Evolutionary conservation across 1,140 invertebrate genomes (phyloP), one percentile per base, ranked within the genome.

Genomic region (Apis dorsata): DNA sequence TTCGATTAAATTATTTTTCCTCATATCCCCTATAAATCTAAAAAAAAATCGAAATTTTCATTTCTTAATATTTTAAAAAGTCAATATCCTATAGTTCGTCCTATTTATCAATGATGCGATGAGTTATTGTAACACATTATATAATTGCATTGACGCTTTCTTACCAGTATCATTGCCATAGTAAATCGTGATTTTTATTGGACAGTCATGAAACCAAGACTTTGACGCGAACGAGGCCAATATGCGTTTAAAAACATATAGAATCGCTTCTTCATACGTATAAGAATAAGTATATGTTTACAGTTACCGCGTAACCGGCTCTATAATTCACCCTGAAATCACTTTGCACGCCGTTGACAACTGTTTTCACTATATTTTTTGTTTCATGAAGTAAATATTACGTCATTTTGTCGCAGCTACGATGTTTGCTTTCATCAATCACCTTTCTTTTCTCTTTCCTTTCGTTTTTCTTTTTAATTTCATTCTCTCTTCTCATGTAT

Each of bases 341-440:
- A 73, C 71, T 73, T 73, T 44, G 55, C 71, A 24, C 55, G 8
- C 55, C 28, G 28, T 73, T 73, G 71, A 73, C 55, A 73, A 59
- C 71, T 73, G 24, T 44, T 73, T 73, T 59, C 53, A 73, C 59
- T 73, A 73, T 57, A 59, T 44, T 73, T 73, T 73, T 53, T 28
- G 44, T 34, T n/a, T 73, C 55, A n/a, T 28, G 24, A 55, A 17
- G 53, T 44, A 21, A 44, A 59, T 53, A 72, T 24, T 21, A 15
- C 2, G 24, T 59, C 19, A 59, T 34, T 11, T 15, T 34, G 24
- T 21, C 19, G 71, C 55, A 19, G 11, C 24, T 15, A 28, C 15
- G 28, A 19, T 59, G 28, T 24, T 73, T 59, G 21, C 28, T 59
- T 69, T 51, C 21, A 7, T 51, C 66, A 12, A 69, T n/a, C 44